phyloP scores from a whole-genome alignment of 2,797 vertebrate species.

The Propithecus deckenii region DNA sequence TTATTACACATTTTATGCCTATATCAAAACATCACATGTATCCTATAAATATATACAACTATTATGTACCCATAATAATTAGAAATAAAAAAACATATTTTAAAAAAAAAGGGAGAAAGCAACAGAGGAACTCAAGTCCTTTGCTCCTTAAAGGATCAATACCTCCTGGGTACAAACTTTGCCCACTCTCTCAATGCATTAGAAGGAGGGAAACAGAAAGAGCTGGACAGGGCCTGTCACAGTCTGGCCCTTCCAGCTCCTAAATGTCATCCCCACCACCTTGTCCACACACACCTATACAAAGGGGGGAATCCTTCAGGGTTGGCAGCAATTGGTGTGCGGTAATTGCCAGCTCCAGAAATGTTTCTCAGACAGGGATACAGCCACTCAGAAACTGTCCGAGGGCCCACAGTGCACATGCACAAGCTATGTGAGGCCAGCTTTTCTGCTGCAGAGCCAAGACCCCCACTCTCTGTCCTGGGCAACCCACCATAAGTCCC shows the following conservation, averaged over 20 bases:
- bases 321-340: neutral
- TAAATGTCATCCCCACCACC: neutral
- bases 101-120: neutral
- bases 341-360: neutral
- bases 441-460: neutral
- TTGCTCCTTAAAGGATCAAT: conserved; percentile 4
- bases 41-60: no score
- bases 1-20: no score
- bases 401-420: neutral
- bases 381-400: neutral
- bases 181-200: neutral
- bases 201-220: neutral
- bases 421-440: neutral
- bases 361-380: neutral
- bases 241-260: neutral
- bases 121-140: neutral
- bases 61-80: no score
- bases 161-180: neutral
- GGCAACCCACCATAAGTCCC: neutral
- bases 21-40: no score
- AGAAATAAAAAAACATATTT: no score
- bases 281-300: neutral
- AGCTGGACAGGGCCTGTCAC: neutral
- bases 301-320: neutral
- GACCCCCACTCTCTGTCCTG: neutral